Base-by-base conservation (phyloP, 2,113 vertebrate species). In the Melanotaenia duboulayi region DNA sequence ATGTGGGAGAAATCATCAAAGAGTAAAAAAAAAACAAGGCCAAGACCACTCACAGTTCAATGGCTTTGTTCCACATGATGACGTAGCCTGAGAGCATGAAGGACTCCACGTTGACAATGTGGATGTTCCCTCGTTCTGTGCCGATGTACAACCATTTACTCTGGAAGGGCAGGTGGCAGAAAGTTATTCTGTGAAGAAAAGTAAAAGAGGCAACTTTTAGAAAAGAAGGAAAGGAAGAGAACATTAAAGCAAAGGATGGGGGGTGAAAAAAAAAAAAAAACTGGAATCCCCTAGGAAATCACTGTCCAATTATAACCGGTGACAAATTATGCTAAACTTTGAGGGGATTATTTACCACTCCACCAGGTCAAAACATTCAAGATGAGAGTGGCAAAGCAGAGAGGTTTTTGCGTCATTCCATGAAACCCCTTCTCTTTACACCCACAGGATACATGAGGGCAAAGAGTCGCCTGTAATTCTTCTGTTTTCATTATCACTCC, bases 61-160 rank as follows among this genome's bases (percentile, higher is more conserved):
- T 99, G 97, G 98, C 98, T 99, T 99, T 99, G 95, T 99, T 99
- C 98, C 98, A 99, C 98, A 99, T 99, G 93, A 99, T 98, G 94
- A 99, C 97, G 70, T 99, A 99, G 95, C 98, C 98, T 96, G 98
- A 99, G 96, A 99, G 98, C 84, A 95, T 96, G 90, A 99, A 99
- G 91, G 96, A 97, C 94, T 99, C 98, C 95, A 99, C 97, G 72
- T 99, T 99, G 90, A 99, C 97, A 69, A 99, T 96, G 87, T 99
- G 97, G 92, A 99, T 96, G 85, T 99, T 99, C 90, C 98, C 98
- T 93, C 97, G 95, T 93, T 99, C 97, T 0, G 98, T 98, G 87
- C 98, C 98, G 81, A 99, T 95, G 86, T 99, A 99, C 11, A 99
- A 88, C 97, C 97, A 99, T 92, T 99, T 99, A 90, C 98, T 99